Percentiles rank a stretch among this genome's conserved stretches.
Evolutionary conservation across 2,797 vertebrate species (phyloP).

Genomic region (Propithecus perrieri): DNA sequence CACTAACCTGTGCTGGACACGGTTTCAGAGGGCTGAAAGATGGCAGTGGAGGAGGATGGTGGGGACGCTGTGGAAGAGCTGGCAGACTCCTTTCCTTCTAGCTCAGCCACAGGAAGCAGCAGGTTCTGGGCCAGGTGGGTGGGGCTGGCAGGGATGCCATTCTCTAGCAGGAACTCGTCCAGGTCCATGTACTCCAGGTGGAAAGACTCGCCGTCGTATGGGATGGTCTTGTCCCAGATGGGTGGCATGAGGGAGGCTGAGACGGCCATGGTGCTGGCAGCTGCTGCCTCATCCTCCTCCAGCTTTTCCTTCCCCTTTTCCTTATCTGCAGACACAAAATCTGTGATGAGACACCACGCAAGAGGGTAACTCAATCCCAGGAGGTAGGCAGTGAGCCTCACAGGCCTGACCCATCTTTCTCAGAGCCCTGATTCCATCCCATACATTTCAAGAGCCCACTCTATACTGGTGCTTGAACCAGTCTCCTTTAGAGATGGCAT

Average conservation of each 20-base stretch:
- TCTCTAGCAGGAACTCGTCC: conserved; percentile 98
- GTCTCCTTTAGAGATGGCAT: background rate
- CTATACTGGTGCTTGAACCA: background rate
- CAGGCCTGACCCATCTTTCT: background rate
- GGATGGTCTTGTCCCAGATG: conserved; percentile 99
- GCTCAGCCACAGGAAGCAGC: conserved; percentile 90
- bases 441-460: background rate
- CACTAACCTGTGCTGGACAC: conserved; percentile 86
- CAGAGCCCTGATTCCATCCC: background rate
- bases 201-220: conserved; percentile 97
- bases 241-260: conserved; percentile 97
- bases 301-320: conserved; percentile 89
- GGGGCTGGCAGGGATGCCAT: conserved; percentile 93
- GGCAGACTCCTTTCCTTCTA: conserved; percentile 88
- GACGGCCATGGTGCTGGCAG: conserved; percentile 89
- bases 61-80: conserved; percentile 85
- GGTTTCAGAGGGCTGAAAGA: conserved; percentile 87
- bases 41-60: conserved; percentile 84
- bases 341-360: conserved; percentile 58
- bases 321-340: conserved; percentile 84
- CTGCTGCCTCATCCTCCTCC: conserved; percentile 88
- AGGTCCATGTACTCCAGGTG: conserved; percentile 99
- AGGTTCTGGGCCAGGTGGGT: conserved; percentile 88
- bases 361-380: background rate
- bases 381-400: background rate